phyloP scores from a whole-genome alignment of 1,140 invertebrate species.

The Carcinoscorpius rotundicauda region DNA sequence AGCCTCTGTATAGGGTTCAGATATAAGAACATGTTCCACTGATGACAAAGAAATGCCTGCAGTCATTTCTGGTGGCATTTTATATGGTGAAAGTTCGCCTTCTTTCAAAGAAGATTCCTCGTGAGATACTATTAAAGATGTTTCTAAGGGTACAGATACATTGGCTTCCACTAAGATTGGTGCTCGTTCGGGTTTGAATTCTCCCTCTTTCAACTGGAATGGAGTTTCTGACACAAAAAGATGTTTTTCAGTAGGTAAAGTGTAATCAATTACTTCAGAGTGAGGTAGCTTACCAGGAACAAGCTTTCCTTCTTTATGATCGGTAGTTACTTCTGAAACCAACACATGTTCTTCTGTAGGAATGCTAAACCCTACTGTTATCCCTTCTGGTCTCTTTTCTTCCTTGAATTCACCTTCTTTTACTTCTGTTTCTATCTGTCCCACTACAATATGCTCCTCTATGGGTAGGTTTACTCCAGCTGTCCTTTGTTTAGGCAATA shows the following conservation, averaged over 20 bases:
- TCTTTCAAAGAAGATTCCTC: constrained; percentile 13
- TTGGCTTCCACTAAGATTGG: constrained; percentile 14
- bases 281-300: constrained; percentile 12
- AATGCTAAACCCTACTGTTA: constrained; percentile 11
- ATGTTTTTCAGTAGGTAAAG: constrained; percentile 25
- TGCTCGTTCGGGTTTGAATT: constrained; percentile 14
- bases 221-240: constrained; percentile 9
- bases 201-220: constrained; percentile 4
- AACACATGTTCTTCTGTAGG: constrained; percentile 12
- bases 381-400: constrained; percentile 11
- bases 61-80: not conserved
- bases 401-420: constrained; percentile 8
- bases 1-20: constrained; percentile 7
- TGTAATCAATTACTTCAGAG: constrained; percentile 21
- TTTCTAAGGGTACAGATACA: constrained; percentile 1
- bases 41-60: constrained; percentile 8
- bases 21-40: constrained; percentile 12
- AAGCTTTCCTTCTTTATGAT: constrained; percentile 21
- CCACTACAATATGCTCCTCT: constrained; percentile 17
- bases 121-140: constrained; percentile 10
- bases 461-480: constrained; percentile 14
- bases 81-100: not conserved
- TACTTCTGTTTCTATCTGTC: constrained; percentile 10
- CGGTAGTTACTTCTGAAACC: constrained; percentile 15
- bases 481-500: constrained; percentile 6